These are phyloP conservation scores for Ennomos fuscantarius DNA, from an alignment of 2,888 invertebrate species.

Conservation along the genomic window DNA sequence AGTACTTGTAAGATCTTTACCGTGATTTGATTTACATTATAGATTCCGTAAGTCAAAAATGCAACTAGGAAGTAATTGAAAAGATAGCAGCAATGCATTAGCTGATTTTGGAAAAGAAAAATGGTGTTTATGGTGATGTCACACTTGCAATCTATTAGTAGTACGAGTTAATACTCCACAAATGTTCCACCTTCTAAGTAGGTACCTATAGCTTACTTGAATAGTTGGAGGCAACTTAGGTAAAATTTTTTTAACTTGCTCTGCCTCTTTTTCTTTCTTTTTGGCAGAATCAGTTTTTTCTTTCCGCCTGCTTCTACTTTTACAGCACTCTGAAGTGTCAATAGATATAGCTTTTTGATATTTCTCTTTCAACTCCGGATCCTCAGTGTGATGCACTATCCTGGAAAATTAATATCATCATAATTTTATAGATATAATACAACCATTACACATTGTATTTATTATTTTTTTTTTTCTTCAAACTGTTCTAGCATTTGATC, in stretches of 20 bases:
- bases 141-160: too few species aligned
- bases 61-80: too few species aligned
- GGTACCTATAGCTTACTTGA: constrained; percentile 63
- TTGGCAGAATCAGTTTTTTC: constrained; percentile 54
- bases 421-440: not conserved
- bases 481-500: too few species aligned
- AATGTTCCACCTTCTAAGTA: not conserved
- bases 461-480: too few species aligned
- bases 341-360: constrained; percentile 65
- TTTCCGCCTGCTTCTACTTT: constrained; percentile 55
- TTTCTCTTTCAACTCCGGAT: constrained; percentile 65
- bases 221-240: constrained; percentile 73
- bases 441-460: too few species aligned
- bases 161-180: too few species aligned
- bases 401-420: constrained; percentile 52
- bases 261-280: constrained; percentile 48
- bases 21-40: too few species aligned
- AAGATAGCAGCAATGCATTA: too few species aligned
- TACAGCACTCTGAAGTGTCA: constrained; percentile 75
- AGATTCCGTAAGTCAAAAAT: too few species aligned
- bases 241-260: constrained; percentile 50
- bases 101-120: too few species aligned
- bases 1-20: too few species aligned
- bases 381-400: constrained; percentile 70
- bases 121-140: too few species aligned